phyloP scores from a whole-genome alignment of 2,113 vertebrate genomes.

The Dicerorhinus sumatrensis region DNA sequence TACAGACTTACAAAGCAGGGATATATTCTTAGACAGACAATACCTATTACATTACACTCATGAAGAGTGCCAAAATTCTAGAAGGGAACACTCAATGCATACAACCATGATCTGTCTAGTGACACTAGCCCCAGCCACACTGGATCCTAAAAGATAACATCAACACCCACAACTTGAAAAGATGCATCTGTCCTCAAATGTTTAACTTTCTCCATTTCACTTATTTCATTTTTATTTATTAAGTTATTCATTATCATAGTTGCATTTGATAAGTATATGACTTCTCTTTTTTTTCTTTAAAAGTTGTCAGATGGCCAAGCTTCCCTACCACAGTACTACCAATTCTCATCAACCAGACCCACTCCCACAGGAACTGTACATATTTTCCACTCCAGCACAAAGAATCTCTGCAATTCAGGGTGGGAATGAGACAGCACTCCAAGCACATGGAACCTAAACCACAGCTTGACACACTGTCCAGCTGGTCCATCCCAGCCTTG shows the following conservation, averaged over 20 bases:
- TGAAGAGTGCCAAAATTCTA: not conserved
- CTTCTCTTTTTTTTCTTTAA: not conserved
- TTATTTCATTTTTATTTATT: constrained; percentile 19
- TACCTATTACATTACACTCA: not conserved
- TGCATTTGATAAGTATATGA: not conserved
- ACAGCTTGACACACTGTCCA: not conserved
- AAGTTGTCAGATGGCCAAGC: not conserved
- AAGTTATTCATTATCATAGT: not conserved
- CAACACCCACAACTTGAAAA: not conserved
- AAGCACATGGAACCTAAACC: not conserved
- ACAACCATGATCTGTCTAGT: not conserved
- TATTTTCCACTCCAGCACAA: not conserved
- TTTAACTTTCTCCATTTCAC: not conserved
- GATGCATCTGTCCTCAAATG: not conserved
- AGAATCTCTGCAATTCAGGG: not conserved
- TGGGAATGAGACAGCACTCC: not conserved
- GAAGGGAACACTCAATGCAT: not conserved
- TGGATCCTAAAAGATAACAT: not conserved
- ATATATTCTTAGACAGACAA: not conserved
- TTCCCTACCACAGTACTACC: not conserved
- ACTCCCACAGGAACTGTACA: not conserved
- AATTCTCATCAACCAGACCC: not conserved
- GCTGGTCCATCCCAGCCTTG: not conserved
- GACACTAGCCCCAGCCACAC: not conserved
- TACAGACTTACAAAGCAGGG: not conserved